A percentile compares a stretch with the other conserved stretches of the same genome.
These are phyloP conservation scores for Leptinotarsa undecemlineata DNA, from an alignment of 1,140 invertebrate genomes.

Conservation along the genomic window DNA sequence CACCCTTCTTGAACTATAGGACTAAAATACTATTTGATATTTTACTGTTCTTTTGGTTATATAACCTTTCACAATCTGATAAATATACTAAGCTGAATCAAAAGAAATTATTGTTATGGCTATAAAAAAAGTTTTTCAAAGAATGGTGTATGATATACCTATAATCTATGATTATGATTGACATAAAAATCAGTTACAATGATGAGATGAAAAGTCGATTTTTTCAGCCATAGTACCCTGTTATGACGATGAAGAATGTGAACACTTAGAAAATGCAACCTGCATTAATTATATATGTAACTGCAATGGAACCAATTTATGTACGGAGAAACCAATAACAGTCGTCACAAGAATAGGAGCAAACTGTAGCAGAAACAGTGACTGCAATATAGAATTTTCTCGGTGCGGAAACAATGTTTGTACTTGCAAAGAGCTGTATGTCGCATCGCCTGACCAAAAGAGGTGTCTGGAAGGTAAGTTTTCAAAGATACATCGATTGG, in stretches of 20 bases:
- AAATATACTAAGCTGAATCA: too few species aligned
- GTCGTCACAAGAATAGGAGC: constrained; percentile 17
- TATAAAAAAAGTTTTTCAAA: too few species aligned
- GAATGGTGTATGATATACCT: too few species aligned
- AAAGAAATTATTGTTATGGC: too few species aligned
- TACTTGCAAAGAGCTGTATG: constrained; percentile 1
- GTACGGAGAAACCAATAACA: background rate
- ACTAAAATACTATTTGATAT: too few species aligned
- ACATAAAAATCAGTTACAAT: too few species aligned
- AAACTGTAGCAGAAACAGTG: background rate
- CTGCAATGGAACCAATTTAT: constrained; percentile 11
- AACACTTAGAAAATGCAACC: background rate
- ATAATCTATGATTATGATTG: too few species aligned
- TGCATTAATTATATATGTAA: background rate
- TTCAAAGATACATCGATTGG: background rate
- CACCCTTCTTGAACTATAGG: too few species aligned
- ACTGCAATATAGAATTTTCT: constrained; percentile 21
- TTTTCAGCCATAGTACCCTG: constrained; percentile 11
- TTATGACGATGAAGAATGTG: constrained; percentile 12
- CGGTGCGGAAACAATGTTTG: background rate
- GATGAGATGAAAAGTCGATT: too few species aligned
- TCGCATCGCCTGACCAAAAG: constrained; percentile 4
- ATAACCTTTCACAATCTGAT: too few species aligned
- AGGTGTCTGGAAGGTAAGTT: constrained; percentile 16
- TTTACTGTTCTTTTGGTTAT: too few species aligned